These are phyloP conservation scores for Craterocephalus amniculus DNA, from an alignment of 2,797 vertebrate genomes.

Conservation along the genomic window DNA sequence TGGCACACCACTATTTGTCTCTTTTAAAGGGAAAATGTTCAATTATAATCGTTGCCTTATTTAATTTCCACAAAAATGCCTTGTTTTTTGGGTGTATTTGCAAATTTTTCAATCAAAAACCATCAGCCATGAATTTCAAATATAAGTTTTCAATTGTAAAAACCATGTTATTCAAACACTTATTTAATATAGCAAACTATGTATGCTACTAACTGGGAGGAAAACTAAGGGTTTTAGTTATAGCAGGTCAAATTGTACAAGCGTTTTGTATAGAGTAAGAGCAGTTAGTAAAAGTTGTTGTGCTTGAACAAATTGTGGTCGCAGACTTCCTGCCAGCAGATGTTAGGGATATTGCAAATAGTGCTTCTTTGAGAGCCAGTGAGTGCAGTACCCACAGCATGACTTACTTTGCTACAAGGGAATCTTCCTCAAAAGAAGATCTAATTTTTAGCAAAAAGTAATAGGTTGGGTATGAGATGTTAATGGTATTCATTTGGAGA, in stretches of 20 bases:
- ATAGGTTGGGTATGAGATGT: background rate
- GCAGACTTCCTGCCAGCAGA: background rate
- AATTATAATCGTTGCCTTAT: slow-evolving; percentile 44
- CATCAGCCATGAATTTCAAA: slow-evolving; percentile 22
- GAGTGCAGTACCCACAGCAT: slow-evolving; percentile 9
- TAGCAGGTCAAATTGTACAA: slow-evolving; percentile 8
- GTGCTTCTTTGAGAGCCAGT: background rate
- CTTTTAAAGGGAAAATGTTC: slow-evolving; percentile 47
- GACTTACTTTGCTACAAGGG: slow-evolving; percentile 9
- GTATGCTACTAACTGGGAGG: slow-evolving; percentile 19
- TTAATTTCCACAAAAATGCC: slow-evolving; percentile 38
- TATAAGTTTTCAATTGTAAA: slow-evolving; percentile 19
- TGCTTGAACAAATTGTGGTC: background rate
- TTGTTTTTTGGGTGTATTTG: slow-evolving; percentile 13
- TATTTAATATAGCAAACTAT: slow-evolving; percentile 33
- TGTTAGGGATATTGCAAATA: slow-evolving; percentile 1
- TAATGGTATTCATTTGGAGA: background rate
- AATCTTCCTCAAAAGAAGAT: background rate
- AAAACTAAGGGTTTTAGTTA: slow-evolving; percentile 15
- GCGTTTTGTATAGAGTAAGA: slow-evolving; percentile 4
- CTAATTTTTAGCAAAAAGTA: slow-evolving; percentile 1
- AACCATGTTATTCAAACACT: slow-evolving; percentile 15
- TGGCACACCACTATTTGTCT: slow-evolving; percentile 44
- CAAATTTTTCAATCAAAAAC: slow-evolving; percentile 18
- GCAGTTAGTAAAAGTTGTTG: slow-evolving; percentile 6